Percentiles rank a stretch among this genome's conserved stretches.
These are phyloP conservation scores for Cephus cinctus DNA, from an alignment of 1,140 invertebrate species.

Conservation along the genomic window DNA sequence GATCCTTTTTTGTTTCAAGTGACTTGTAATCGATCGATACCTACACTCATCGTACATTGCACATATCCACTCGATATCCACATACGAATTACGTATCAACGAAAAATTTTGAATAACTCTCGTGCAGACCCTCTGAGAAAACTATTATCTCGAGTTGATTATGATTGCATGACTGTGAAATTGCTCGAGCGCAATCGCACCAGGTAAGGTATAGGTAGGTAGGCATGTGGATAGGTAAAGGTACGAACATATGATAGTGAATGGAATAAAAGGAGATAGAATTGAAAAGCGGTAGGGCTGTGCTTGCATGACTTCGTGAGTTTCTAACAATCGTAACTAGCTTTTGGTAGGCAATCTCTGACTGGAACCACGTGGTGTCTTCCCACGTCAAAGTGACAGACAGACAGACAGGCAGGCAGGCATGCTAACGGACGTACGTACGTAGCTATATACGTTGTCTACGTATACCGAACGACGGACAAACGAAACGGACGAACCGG, in stretches of 20 bases:
- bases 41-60: no score
- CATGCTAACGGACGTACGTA: slow-evolving; percentile 44
- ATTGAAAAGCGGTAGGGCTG: slow-evolving; percentile 5
- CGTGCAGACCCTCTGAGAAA: no score
- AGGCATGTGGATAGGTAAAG: no score
- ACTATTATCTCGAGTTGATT: slow-evolving; percentile 46
- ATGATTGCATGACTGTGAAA: slow-evolving; percentile 53
- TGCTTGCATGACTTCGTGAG: slow-evolving; percentile 51
- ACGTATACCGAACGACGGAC: no score
- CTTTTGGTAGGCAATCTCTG: slow-evolving; percentile 43
- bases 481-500: slow-evolving; percentile 43
- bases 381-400: slow-evolving; percentile 57
- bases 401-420: slow-evolving; percentile 37
- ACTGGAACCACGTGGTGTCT: slow-evolving; percentile 50
- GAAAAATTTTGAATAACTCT: no score
- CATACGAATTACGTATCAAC: no score
- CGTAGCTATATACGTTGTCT: no score
- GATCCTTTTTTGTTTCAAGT: no score
- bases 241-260: no score
- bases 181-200: slow-evolving; percentile 28
- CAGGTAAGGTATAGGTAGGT: no score
- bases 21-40: no score
- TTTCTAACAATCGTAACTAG: slow-evolving; percentile 55
- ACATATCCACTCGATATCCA: no score
- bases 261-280: slow-evolving; percentile 8